These are phyloP conservation scores for Eriocheir sinensis DNA, from an alignment of 1,140 invertebrate genomes.

Conservation along the genomic window DNA sequence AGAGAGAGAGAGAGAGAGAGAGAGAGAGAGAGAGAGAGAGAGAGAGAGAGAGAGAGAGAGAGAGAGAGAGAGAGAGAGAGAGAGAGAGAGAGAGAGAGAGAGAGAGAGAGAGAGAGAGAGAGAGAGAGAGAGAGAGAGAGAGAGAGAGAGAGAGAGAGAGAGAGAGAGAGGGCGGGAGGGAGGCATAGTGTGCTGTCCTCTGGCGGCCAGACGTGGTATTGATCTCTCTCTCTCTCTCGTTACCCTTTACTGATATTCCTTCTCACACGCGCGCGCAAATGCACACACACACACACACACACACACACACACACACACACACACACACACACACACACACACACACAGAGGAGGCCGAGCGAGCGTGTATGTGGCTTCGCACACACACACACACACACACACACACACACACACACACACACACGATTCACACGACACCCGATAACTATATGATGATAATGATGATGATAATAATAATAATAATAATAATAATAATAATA, in stretches of 20 bases:
- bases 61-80: background rate
- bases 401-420: conserved; percentile 22
- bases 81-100: background rate
- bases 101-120: too few relatives aligned
- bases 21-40: conserved; percentile 30
- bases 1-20: conserved; percentile 35
- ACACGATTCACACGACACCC: background rate
- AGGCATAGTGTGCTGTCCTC: conserved; percentile 39
- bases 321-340: conserved; percentile 18
- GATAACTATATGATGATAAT: too few relatives aligned
- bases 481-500: too few relatives aligned
- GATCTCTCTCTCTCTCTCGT: conserved; percentile 54
- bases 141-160: background rate
- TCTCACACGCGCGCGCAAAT: background rate
- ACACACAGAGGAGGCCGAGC: background rate
- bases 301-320: background rate
- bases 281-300: background rate
- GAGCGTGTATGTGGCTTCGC: background rate
- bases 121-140: conserved; percentile 17
- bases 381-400: background rate
- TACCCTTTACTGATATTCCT: background rate
- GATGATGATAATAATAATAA: too few relatives aligned
- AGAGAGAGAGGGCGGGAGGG: background rate
- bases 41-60: background rate
- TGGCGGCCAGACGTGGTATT: conserved; percentile 49